Conservation (phyloP, 2,888 invertebrate genomes). For the Smittia aterrima region DNA sequence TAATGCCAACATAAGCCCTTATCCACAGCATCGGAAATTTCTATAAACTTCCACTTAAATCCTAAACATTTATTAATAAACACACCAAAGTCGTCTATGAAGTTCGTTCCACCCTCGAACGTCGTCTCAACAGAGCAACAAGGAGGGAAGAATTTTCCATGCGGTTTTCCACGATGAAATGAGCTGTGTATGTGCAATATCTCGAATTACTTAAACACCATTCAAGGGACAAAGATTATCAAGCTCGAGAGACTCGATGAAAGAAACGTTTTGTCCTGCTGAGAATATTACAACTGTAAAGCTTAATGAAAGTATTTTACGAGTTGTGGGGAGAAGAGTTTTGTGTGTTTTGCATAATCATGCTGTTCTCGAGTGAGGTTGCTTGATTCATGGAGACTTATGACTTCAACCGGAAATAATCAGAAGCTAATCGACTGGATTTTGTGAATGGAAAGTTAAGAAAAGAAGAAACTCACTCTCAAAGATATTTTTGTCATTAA, state of each 20-base stretch:
- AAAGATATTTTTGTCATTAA: too few relatives aligned
- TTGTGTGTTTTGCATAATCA: constrained; percentile 25
- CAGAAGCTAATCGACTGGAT: not conserved
- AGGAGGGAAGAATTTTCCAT: constrained; percentile 15
- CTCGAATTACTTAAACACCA: constrained; percentile 25
- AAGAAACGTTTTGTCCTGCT: too few relatives aligned
- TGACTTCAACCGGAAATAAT: too few relatives aligned
- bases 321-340: not conserved
- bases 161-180: constrained; percentile 21
- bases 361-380: not conserved
- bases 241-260: not conserved
- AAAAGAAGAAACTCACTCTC: not conserved
- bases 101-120: not conserved
- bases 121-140: not conserved
- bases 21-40: not conserved
- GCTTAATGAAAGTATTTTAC: constrained; percentile 36
- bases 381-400: too few relatives aligned
- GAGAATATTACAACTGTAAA: not conserved
- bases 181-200: constrained; percentile 36
- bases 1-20: constrained; percentile 38
- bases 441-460: not conserved
- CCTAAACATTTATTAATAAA: constrained; percentile 42
- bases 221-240: constrained; percentile 36
- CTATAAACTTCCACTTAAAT: constrained; percentile 40
- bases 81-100: constrained; percentile 26